Percentiles rank a stretch among this genome's conserved stretches.
Conservation (phyloP, 2,113 vertebrate species). For the Cepphus grylle region DNA sequence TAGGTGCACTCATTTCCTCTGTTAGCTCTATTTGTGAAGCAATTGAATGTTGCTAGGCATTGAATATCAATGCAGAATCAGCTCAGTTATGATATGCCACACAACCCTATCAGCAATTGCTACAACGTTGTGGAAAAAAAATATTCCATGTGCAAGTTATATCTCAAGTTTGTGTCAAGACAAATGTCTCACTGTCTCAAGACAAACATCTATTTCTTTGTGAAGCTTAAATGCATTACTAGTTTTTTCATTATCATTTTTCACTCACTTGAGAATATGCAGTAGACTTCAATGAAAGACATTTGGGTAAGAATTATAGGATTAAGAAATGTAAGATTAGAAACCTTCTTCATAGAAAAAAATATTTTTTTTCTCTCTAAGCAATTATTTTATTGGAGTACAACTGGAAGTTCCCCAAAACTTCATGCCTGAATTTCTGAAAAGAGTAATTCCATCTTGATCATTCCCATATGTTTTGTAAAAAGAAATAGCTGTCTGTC, state of each 20-base stretch:
- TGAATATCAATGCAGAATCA: neutral
- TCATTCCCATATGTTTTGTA: neutral
- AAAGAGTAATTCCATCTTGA: neutral
- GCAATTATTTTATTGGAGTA: neutral
- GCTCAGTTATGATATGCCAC: neutral
- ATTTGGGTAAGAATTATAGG: neutral
- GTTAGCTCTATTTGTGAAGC: neutral
- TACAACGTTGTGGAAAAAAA: neutral
- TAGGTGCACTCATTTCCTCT: neutral
- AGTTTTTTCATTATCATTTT: neutral
- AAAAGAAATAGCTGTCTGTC: neutral
- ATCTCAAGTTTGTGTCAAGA: neutral
- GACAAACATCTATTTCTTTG: neutral
- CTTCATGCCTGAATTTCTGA: neutral
- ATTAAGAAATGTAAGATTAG: neutral
- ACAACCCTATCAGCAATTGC: neutral
- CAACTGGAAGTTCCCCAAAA: neutral
- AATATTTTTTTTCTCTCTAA: neutral
- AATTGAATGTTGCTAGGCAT: neutral
- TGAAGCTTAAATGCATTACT: neutral
- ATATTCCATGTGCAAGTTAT: neutral
- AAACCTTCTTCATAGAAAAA: neutral
- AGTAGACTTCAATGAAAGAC: neutral
- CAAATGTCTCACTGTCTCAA: neutral
- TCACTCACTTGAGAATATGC: neutral